Conservation (phyloP, 2,888 invertebrate species). For the Noctua janthe region DNA sequence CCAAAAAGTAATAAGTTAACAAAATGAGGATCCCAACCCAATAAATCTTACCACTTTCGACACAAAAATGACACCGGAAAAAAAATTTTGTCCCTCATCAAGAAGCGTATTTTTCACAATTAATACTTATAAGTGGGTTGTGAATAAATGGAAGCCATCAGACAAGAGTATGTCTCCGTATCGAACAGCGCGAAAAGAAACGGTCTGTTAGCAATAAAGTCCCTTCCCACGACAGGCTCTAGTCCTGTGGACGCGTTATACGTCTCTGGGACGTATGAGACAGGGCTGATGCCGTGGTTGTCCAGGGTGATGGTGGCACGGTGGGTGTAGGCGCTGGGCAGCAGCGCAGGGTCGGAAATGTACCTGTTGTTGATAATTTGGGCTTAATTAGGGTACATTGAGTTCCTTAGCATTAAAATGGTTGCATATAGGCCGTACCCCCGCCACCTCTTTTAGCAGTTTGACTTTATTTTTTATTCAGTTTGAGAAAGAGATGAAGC, state of each 20-base stretch:
- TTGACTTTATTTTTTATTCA: not conserved
- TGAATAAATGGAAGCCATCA: slow-evolving; percentile 29
- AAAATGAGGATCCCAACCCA: not conserved
- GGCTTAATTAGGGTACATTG: not conserved
- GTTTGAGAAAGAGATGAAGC: not conserved
- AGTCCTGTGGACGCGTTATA: slow-evolving; percentile 56
- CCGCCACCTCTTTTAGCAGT: not conserved
- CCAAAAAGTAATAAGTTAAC: not conserved
- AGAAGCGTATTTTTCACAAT: not conserved
- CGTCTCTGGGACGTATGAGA: slow-evolving; percentile 20
- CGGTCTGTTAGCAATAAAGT: slow-evolving; percentile 57
- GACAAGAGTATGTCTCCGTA: slow-evolving; percentile 28
- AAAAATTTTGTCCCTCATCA: not conserved
- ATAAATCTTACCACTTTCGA: not conserved
- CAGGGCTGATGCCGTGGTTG: slow-evolving; percentile 43
- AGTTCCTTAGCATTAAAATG: not conserved
- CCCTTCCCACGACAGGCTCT: slow-evolving; percentile 40
- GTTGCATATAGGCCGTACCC: not conserved
- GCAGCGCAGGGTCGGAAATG: slow-evolving; percentile 60
- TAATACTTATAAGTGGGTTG: slow-evolving; percentile 43
- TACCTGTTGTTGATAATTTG: slow-evolving; percentile 48
- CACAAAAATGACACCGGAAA: not conserved
- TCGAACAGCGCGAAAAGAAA: slow-evolving; percentile 59
- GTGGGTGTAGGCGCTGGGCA: slow-evolving; percentile 62
- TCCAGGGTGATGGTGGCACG: slow-evolving; percentile 60